phyloP scores from a whole-genome alignment of 2,888 invertebrate species.

The Ornithoptera priamus region DNA sequence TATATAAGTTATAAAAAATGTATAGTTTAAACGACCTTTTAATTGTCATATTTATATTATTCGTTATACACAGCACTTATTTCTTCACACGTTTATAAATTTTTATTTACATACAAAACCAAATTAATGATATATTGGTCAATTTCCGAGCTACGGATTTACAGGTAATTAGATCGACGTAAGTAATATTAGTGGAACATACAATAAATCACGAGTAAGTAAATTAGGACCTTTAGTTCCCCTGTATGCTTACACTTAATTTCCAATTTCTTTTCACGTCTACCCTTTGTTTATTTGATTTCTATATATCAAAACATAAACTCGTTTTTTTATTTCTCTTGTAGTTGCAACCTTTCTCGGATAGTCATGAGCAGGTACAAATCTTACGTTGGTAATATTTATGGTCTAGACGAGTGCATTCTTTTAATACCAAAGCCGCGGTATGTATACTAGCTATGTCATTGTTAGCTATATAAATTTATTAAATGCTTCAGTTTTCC shows the following conservation, averaged over 20 bases:
- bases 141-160: constrained; percentile 12
- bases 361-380: constrained; percentile 79
- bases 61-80: no score
- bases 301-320: constrained; percentile 47
- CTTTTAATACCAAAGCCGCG: constrained; percentile 42
- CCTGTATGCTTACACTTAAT: constrained; percentile 25
- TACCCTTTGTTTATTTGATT: constrained; percentile 28
- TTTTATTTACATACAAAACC: background rate
- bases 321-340: constrained; percentile 63
- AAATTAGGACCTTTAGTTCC: constrained; percentile 23
- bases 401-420: constrained; percentile 51
- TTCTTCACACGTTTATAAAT: background rate
- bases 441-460: constrained; percentile 40
- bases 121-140: constrained; percentile 6
- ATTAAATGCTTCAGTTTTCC: constrained; percentile 27
- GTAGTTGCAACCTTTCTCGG: constrained; percentile 80
- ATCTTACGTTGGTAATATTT: constrained; percentile 52
- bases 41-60: no score
- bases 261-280: constrained; percentile 25
- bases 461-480: constrained; percentile 13
- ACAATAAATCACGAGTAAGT: constrained; percentile 14
- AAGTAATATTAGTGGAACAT: constrained; percentile 21
- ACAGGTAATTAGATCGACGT: constrained; percentile 19
- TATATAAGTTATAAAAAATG: no score
- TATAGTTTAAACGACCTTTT: no score